Conservation (phyloP, 2,888 invertebrate genomes). For the Calephelis perditalis region DNA sequence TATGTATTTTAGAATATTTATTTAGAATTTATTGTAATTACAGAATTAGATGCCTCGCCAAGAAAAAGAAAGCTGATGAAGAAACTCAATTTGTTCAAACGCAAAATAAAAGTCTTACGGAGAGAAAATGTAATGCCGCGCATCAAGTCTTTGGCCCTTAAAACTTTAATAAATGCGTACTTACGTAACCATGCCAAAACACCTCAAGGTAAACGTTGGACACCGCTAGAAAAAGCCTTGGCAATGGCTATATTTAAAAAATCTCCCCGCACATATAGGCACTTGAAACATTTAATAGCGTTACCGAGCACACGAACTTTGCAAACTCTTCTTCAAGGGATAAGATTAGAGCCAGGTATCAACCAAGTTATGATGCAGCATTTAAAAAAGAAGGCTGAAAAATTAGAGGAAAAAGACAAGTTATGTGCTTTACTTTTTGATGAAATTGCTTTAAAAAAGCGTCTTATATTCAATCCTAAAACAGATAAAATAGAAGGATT, state of each 20-base stretch:
- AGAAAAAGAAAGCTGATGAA: no score
- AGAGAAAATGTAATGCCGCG: no score
- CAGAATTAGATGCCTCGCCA: no score
- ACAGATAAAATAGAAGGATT: constrained; percentile 28
- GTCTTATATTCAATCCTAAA: constrained; percentile 16
- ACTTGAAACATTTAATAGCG: background rate
- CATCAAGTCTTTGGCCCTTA: no score
- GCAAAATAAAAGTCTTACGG: no score
- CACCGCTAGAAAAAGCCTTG: background rate
- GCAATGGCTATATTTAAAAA: constrained; percentile 9
- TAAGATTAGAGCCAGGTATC: background rate
- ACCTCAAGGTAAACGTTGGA: no score
- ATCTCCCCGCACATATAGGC: background rate
- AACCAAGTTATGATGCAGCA: background rate
- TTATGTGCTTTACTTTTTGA: constrained; percentile 27
- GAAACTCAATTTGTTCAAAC: no score
- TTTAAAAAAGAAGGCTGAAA: constrained; percentile 16
- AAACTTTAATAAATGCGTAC: no score
- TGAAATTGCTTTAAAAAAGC: constrained; percentile 23
- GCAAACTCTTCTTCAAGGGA: background rate
- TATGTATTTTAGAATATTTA: no score
- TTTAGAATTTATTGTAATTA: no score
- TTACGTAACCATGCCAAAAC: no score
- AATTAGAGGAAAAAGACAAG: constrained; percentile 19
- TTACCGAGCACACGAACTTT: background rate